Conservation (phyloP, 2,888 invertebrate species). For the Coleophora flavipennella region DNA sequence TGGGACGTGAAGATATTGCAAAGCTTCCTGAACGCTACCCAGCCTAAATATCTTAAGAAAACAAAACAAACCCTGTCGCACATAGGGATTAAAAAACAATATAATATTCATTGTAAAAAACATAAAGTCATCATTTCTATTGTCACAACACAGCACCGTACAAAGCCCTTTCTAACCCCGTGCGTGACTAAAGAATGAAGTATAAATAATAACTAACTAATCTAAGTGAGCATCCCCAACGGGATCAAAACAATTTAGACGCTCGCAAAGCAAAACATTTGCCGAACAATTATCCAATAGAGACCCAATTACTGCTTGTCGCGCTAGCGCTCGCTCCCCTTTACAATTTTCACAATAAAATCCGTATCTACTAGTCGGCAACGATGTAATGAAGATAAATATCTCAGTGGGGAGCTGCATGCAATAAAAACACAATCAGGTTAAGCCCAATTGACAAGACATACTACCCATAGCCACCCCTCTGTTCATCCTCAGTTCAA, state of each 20-base stretch:
- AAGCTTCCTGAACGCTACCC: too few species aligned
- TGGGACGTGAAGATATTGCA: too few species aligned
- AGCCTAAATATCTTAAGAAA: too few species aligned
- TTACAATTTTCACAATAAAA: slow-evolving; percentile 59
- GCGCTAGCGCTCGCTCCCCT: slow-evolving; percentile 44
- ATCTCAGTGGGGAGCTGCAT: slow-evolving; percentile 49
- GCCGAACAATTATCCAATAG: slow-evolving; percentile 59
- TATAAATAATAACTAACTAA: neutral
- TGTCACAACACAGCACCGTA: too few species aligned
- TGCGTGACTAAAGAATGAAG: neutral
- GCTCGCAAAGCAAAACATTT: slow-evolving; percentile 36
- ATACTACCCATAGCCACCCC: slow-evolving; percentile 36
- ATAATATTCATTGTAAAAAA: too few species aligned
- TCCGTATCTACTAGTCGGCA: slow-evolving; percentile 54
- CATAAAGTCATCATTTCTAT: too few species aligned
- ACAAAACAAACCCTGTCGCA: too few species aligned
- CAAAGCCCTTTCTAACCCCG: neutral
- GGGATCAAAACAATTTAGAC: slow-evolving; percentile 49
- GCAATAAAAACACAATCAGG: slow-evolving; percentile 67
- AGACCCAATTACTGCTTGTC: slow-evolving; percentile 49
- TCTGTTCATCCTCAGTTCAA: too few species aligned
- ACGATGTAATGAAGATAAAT: slow-evolving; percentile 66
- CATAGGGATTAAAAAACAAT: too few species aligned
- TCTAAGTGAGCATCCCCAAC: slow-evolving; percentile 16
- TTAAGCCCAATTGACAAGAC: slow-evolving; percentile 64